Conservation (phyloP, 2,797 vertebrate species). For the Lagodon rhomboides region DNA sequence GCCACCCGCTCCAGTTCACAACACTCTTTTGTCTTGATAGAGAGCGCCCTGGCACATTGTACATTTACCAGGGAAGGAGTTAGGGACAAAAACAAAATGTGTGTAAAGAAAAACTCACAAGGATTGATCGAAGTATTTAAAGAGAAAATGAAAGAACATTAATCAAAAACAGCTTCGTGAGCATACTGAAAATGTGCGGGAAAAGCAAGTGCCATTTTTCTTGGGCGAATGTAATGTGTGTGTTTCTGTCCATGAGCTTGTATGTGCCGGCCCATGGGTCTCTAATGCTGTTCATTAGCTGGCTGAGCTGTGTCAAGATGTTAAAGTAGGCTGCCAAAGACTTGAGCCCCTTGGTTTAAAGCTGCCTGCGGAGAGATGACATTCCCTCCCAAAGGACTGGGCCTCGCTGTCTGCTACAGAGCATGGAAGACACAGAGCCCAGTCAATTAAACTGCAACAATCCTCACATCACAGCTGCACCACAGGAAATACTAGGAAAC, state of each 20-base stretch:
- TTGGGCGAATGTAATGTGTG: slow-evolving; percentile 6
- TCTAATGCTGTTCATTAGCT: slow-evolving; percentile 71
- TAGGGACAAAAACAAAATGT: background rate
- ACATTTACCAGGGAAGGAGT: background rate
- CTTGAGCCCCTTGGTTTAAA: slow-evolving; percentile 57
- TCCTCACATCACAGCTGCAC: slow-evolving; percentile 48
- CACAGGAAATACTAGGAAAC: slow-evolving; percentile 51
- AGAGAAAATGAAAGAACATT: background rate
- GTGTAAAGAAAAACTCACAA: background rate
- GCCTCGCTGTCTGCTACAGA: slow-evolving; percentile 58
- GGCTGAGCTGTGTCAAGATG: slow-evolving; percentile 71
- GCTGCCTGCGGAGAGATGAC: slow-evolving; percentile 57
- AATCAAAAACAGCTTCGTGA: background rate
- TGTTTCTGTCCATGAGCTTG: slow-evolving; percentile 32
- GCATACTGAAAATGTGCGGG: background rate
- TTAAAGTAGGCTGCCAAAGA: slow-evolving; percentile 65
- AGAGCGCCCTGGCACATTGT: too few species aligned
- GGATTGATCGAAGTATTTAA: background rate
- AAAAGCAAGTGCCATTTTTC: background rate
- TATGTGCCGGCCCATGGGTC: slow-evolving; percentile 42
- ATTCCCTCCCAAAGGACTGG: slow-evolving; percentile 55
- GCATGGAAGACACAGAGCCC: slow-evolving; percentile 50
- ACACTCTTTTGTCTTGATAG: too few species aligned
- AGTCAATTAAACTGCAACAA: slow-evolving; percentile 64
- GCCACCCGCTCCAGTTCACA: too few species aligned